A percentile compares a stretch with the other conserved stretches of the same genome.
phyloP scores from a whole-genome alignment of 1,140 invertebrate genomes.

The Agrilus planipennis region DNA sequence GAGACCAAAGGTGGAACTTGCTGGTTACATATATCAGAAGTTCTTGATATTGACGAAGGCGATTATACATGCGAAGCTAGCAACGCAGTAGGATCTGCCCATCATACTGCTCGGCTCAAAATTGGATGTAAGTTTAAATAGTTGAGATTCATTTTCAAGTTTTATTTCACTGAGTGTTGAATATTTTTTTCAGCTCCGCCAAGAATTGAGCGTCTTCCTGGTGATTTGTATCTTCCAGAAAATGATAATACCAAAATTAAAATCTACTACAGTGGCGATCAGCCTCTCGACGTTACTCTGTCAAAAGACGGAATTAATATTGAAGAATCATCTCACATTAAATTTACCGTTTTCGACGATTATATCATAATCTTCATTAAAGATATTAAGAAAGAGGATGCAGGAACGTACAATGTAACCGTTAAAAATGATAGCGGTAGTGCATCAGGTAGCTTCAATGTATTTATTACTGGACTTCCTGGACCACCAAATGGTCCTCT shows the following conservation, averaged over 20 bases:
- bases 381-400: conserved; percentile 74
- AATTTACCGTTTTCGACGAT: conserved; percentile 91
- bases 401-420: conserved; percentile 73
- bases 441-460: conserved; percentile 67
- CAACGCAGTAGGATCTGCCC: conserved; percentile 83
- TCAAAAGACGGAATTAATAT: conserved; percentile 70
- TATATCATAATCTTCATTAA: conserved; percentile 89
- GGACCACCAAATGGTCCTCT: conserved; percentile 88
- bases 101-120: conserved; percentile 73
- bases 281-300: conserved; percentile 77
- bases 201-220: conserved; percentile 84
- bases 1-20: conserved; percentile 71
- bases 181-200: conserved; percentile 60
- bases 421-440: conserved; percentile 88
- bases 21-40: conserved; percentile 78
- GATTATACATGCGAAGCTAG: conserved; percentile 93
- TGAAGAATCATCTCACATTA: conserved; percentile 67
- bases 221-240: conserved; percentile 79
- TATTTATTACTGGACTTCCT: conserved; percentile 85
- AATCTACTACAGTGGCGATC: conserved; percentile 83
- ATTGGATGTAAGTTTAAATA: conserved; percentile 72
- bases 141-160: no score
- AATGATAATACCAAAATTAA: conserved; percentile 93
- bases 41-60: conserved; percentile 85
- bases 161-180: no score